Evolutionary conservation across 2,888 invertebrate species (phyloP).

Genomic region (Ectobius pallidus): DNA sequence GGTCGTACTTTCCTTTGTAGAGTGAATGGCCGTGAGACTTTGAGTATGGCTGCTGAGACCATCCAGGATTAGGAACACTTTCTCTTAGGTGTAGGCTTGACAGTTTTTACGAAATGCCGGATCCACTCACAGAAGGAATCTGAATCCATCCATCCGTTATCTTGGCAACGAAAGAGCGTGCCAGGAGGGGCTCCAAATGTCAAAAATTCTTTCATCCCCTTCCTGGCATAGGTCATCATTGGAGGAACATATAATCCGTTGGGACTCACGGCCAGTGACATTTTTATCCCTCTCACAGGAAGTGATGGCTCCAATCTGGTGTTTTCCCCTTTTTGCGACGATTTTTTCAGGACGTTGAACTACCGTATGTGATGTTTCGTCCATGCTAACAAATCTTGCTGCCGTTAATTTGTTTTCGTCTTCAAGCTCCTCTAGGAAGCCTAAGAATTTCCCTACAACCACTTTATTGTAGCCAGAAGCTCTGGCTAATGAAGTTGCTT

Average conservation of each 20-base stretch:
- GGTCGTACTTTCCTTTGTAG: no score
- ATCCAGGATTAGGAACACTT: constrained; percentile 4
- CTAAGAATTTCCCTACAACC: constrained; percentile 3
- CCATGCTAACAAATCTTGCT: background rate
- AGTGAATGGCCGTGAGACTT: background rate
- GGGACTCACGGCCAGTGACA: constrained; percentile 1
- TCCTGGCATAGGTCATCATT: constrained; percentile 7
- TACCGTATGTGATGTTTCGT: background rate
- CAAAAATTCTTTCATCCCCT: background rate
- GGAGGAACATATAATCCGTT: constrained; percentile 4
- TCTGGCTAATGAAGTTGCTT: background rate
- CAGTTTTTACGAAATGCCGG: background rate
- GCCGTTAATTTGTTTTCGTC: background rate
- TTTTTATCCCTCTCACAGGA: constrained; percentile 23
- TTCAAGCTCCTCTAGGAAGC: background rate
- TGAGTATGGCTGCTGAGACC: background rate
- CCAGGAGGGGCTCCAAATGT: background rate
- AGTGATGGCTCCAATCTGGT: constrained; percentile 17
- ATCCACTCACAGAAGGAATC: constrained; percentile 3
- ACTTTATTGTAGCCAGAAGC: constrained; percentile 21
- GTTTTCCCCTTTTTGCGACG: constrained; percentile 21
- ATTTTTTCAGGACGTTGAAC: constrained; percentile 26
- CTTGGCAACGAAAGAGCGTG: background rate
- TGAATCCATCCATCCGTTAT: constrained; percentile 1
- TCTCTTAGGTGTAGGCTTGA: background rate